Percentiles rank a stretch among this genome's conserved stretches.
Conservation (phyloP, 2,113 vertebrate genomes). For the Prolemur simus region DNA sequence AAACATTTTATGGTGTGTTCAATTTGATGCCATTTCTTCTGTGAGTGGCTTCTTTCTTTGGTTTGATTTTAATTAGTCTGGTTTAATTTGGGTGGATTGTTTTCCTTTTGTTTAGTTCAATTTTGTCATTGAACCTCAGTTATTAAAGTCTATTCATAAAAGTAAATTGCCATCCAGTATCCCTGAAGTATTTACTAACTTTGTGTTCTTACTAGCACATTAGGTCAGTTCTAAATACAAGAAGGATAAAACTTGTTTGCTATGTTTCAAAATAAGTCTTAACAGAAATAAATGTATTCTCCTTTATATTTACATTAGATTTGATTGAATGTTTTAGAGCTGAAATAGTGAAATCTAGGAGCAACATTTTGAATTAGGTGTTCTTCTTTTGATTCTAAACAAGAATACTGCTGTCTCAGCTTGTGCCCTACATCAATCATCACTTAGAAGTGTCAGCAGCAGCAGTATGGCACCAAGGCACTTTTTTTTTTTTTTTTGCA, state of each 20-base stretch:
- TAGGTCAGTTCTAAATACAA: background rate
- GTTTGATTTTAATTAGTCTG: background rate
- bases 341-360: background rate
- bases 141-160: background rate
- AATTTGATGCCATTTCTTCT: background rate
- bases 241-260: background rate
- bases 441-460: background rate
- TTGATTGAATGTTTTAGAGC: background rate
- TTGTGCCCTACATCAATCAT: background rate
- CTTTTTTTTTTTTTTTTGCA: too few relatives aligned
- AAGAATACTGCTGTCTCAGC: background rate
- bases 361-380: background rate
- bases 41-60: background rate
- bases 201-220: background rate
- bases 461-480: background rate
- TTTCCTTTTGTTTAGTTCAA: background rate
- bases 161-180: background rate
- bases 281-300: background rate
- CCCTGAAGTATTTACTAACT: background rate
- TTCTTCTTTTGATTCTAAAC: background rate
- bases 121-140: background rate
- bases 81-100: background rate
- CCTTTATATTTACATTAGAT: background rate
- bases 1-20: background rate
- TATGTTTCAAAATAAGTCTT: background rate